Base-by-base conservation (phyloP, 1,140 invertebrate genomes). In the Drosophila athabasca region DNA sequence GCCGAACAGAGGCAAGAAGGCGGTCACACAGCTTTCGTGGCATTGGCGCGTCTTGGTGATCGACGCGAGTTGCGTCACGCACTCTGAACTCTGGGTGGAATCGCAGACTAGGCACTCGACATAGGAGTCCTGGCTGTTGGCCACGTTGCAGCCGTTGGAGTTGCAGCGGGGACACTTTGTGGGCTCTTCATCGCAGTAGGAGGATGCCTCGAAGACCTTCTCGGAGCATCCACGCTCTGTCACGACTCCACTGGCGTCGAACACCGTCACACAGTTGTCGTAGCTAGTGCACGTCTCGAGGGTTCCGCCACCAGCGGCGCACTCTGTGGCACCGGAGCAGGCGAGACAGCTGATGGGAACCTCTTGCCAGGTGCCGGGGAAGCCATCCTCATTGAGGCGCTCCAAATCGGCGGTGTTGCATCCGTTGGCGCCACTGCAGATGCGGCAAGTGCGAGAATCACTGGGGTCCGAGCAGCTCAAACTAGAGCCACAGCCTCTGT, bases 131-230 rank as follows among this genome's bases (percentile, higher is more conserved):
- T 76, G 59, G 15, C 59, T 70, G 22, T 67, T 71, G 26, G 90
- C 87, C 6, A 65, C 45, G 22, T 91, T 91, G 55, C 90, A 91
- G n/a, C 78, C 83, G 39, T 91, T 91, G 11, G 90, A 91, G 17
- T 91, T 91, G 51, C 90, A 91, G 43, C 83, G 83, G 0, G 81
- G 79, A 49, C 90, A 91, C 0, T 66, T 67, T 1, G 60, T 49
- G 0, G 70, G 67, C 29, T 87, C 50, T 2, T 52, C 66, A 0
- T 85, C 74, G n/a, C 90, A 91, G 31, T 72, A 79, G 1, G 46
- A 17, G 13, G 62, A 62, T 43, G 22, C 31, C 41, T 48, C 46
- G 7, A 55, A 70, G 11, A 91, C 59, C 0, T 46, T 7, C 5
- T 62, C 53, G 6, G 58, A 75, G 58, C 90, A 91, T 2, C 87